Base-by-base conservation (phyloP, 2,888 invertebrate genomes). In the Phaedon cochleariae region DNA sequence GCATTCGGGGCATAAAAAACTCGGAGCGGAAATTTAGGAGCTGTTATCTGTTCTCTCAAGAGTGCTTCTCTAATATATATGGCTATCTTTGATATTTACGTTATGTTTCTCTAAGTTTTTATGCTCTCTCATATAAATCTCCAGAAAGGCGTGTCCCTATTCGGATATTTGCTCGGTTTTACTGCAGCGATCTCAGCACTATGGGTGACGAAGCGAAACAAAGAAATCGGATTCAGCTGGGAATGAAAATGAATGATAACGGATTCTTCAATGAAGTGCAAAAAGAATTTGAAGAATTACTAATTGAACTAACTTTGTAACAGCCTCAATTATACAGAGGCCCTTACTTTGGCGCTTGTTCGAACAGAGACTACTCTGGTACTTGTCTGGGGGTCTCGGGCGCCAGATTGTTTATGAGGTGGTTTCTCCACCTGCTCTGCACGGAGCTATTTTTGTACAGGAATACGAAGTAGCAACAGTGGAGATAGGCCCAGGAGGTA, bases 91-190 rank as follows among this genome's bases (percentile, higher is more conserved):
- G 68, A 67, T 66, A 64, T 67, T 70, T 71, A 64, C 70, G 64
- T 70, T 73, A 67, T 68, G 70, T 67, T 68, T 67, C 55, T 68
- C 41, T 59, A 64, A 71, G 64, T 69, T 71, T 67, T 65, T 26
- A 65, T 55, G 65, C 54, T 62, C 61, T 52, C 45, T 53, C 62
- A 52, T 59, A 73, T 73, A 73, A 73, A 71, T 73, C 71, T 65
- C 20, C 17, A 37, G 59, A 57, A 62, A 64, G 65, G 65, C 48
- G 60, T 66, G 29, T 59, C 21, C 60, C n/a, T 12, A n/a, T 15
- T 34, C 34, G 34, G 49, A 58, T 57, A 49, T 51, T 62, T 57
- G 51, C 68, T 62, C 53, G 51, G 59, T 71, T 72, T 72, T 69
- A 69, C 64, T 58, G 64, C 68, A 59, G 59, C 54, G 52, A 64